Base-by-base conservation (phyloP, 2,797 vertebrate genomes). In the Orientallactaga sibirica region DNA sequence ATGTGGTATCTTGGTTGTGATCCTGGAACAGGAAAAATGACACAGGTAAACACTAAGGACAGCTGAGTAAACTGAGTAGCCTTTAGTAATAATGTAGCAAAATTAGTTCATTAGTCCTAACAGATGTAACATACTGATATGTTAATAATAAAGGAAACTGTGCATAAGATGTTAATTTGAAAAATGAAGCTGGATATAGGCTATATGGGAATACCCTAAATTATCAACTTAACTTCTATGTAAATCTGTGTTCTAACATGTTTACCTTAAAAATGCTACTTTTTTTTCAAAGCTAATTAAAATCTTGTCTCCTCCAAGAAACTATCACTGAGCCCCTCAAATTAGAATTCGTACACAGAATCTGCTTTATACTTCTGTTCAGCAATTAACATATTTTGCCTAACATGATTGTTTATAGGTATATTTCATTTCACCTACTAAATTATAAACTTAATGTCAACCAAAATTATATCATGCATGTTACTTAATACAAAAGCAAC, bases 401-500 rank as follows among this genome's bases (percentile, higher is more conserved):
- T 71, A 81, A 70, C 1, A 78, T 85, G 64, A 77, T 52, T 77
- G 79, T 18, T 92, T 86, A 64, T 27, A 81, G 77, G 68, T 3
- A 7, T 19, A 76, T 73, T 90, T 90, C 73, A 92, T 80, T 93
- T 87, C 33, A 78, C n/a, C 68, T 71, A 61, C 15, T 85, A 86
- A 88, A 66, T 79, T 62, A 84, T 74, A 86, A 78, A 83, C 16
- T 70, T 89, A 66, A 80, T n/a, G 4, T 62, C 58, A 93, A 87
- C 37, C 77, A 94, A 86, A 79, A 61, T 85, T 75, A 80, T 64
- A 77, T 76, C 79, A 33, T 70, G 29, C 67, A 55, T 33, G 22
- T 64, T 90, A 95, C 18, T 76, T 73, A 80, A 77, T 61, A 86
- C 14, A 86, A 81, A 97, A 88, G 62, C 64, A 83, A 58, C 78